Base-by-base conservation (phyloP, 2,888 invertebrate genomes). In the Cephalotes varians region DNA sequence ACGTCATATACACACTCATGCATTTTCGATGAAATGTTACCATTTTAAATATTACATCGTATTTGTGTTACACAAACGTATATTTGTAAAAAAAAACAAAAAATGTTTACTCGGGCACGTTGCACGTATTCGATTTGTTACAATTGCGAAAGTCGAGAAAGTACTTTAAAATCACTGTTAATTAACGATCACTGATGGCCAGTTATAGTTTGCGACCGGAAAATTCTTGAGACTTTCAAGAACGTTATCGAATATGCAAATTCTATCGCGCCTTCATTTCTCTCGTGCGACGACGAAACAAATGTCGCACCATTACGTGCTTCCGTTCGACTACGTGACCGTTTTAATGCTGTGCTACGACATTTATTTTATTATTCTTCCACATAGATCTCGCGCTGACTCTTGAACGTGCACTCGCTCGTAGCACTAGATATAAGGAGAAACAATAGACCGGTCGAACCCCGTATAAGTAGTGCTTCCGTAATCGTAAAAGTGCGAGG, bases 301-400 rank as follows among this genome's bases (percentile, higher is more conserved):
- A 87, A 87, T 84, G 87, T 77, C 81, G 77, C 79, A 40, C 79
- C 76, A 76, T 85, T 87, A 87, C 80, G 82, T 82, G 87, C 73
- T 83, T 77, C 87, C 81, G 81, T 76, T 80, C 40, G 71, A n/a
- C 65, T 83, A 83, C 82, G 87, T 71, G 87, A 73, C 87, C 72
- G 64, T 82, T 87, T 87, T 87, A 87, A 80, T 73, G 83, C 81
- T 60, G 72, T 56, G 87, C 83, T 79, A 74, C 80, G 86, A 79
- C 82, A 76, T 83, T 85, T 65, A 69, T 87, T 87, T 85, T 85
- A 87, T 85, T 82, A 83, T 73, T n/a, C 80, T 25, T 71, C 71
- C 82, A 74, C 85, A 67, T 54, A 82, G 18, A 15, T 44, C 64
- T 64, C 56, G 58, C 73, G 31, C 37, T 34, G n/a, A 9, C 12